Conservation (phyloP, 2,797 vertebrate genomes). For the Oreochromis mossambicus region DNA sequence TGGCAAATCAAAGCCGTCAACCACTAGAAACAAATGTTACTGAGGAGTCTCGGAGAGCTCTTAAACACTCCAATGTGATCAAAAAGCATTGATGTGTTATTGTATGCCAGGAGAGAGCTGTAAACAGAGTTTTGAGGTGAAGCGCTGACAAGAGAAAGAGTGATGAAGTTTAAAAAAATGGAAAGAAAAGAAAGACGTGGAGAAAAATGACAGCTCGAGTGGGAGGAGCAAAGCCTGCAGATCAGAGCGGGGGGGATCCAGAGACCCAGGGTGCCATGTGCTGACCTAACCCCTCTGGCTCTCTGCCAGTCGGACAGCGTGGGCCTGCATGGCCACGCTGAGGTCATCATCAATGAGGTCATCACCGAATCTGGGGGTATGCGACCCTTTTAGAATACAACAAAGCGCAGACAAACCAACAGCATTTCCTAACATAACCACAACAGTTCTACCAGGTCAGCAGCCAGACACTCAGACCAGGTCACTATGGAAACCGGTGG, state of each 20-base stretch:
- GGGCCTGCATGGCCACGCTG: constrained; percentile 45
- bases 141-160: constrained; percentile 28
- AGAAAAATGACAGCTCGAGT: constrained; percentile 40
- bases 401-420: constrained; percentile 68
- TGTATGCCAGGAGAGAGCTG: background rate
- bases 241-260: constrained; percentile 38
- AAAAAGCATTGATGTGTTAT: background rate
- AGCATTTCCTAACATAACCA: constrained; percentile 88
- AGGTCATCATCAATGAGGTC: constrained; percentile 68
- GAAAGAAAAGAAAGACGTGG: background rate
- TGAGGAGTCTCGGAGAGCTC: background rate
- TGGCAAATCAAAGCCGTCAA: background rate
- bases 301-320: constrained; percentile 43
- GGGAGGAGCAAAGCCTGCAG: constrained; percentile 33
- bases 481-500: constrained; percentile 84
- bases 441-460: constrained; percentile 84
- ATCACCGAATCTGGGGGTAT: constrained; percentile 48
- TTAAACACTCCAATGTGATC: background rate
- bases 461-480: constrained; percentile 82
- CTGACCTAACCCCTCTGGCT: constrained; percentile 62
- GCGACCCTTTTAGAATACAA: constrained; percentile 42
- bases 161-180: background rate
- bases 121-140: constrained; percentile 4
- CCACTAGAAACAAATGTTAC: background rate
- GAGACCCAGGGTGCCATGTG: constrained; percentile 60